Evolutionary conservation across 1,140 invertebrate species (phyloP).

Genomic region (Cardiocondyla obscurior): DNA sequence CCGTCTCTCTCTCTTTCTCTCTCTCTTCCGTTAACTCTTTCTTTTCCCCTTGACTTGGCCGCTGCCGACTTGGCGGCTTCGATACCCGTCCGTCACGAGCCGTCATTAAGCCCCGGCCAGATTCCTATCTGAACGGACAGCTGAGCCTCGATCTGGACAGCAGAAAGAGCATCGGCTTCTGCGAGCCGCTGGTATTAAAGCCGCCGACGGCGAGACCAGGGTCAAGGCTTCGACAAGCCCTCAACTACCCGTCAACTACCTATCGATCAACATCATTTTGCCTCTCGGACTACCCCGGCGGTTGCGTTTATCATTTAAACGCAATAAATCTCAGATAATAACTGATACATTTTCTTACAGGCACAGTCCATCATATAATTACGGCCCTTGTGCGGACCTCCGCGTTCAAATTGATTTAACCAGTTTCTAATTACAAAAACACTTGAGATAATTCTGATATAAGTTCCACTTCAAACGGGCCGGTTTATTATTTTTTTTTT

Average conservation of each 20-base stretch:
- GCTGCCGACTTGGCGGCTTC: constrained; percentile 71
- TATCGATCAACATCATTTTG: constrained; percentile 75
- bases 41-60: constrained; percentile 50
- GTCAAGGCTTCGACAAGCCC: constrained; percentile 77
- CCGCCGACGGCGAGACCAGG: constrained; percentile 71
- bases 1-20: constrained; percentile 59
- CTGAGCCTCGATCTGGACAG: constrained; percentile 69
- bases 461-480: not conserved
- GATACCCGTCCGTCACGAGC: constrained; percentile 79
- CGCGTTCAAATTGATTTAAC: not conserved
- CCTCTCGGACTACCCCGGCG: not conserved
- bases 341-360: not conserved
- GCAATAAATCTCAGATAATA: not conserved
- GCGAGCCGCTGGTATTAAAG: constrained; percentile 70
- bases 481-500: not conserved
- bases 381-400: not conserved
- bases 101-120: constrained; percentile 78
- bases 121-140: constrained; percentile 78
- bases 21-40: constrained; percentile 61
- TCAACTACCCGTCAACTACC: constrained; percentile 70
- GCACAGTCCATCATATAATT: too few relatives aligned
- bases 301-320: not conserved
- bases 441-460: not conserved
- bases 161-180: constrained; percentile 64
- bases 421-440: not conserved